Percentiles rank a stretch among this genome's conserved stretches.
Evolutionary conservation across 2,113 vertebrate species (phyloP).

Genomic region (Nothocercus julius): DNA sequence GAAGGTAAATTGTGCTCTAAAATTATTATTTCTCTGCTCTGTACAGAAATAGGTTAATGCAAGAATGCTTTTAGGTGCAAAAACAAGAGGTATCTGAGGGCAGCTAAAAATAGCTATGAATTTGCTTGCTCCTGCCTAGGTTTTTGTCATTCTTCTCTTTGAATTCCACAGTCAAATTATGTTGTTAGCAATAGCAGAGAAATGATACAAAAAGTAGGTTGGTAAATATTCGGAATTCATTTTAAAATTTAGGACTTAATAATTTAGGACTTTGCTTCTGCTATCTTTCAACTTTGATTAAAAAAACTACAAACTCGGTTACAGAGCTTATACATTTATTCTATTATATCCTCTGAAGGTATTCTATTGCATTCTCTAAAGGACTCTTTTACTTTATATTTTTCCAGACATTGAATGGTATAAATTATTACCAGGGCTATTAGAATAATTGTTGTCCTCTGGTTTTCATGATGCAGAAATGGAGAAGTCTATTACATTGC

Average conservation of each 20-base stretch:
- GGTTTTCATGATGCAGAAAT: not conserved
- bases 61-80: not conserved
- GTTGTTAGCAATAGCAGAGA: not conserved
- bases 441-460: not conserved
- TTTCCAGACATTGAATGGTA: not conserved
- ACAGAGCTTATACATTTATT: not conserved
- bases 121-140: not conserved
- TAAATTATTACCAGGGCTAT: not conserved
- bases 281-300: not conserved
- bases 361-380: not conserved
- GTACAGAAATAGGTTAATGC: constrained; percentile 7
- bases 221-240: not conserved
- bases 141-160: not conserved
- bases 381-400: not conserved
- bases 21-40: not conserved
- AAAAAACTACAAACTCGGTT: not conserved
- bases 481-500: not conserved
- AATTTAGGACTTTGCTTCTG: not conserved
- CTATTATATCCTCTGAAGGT: not conserved
- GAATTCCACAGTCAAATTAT: not conserved
- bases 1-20: not conserved
- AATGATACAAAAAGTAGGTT: not conserved
- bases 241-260: not conserved
- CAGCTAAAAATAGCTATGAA: not conserved
- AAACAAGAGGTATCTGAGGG: not conserved